These are phyloP conservation scores for Blastobasis adustella DNA, from an alignment of 2,888 invertebrate genomes.

Conservation along the genomic window DNA sequence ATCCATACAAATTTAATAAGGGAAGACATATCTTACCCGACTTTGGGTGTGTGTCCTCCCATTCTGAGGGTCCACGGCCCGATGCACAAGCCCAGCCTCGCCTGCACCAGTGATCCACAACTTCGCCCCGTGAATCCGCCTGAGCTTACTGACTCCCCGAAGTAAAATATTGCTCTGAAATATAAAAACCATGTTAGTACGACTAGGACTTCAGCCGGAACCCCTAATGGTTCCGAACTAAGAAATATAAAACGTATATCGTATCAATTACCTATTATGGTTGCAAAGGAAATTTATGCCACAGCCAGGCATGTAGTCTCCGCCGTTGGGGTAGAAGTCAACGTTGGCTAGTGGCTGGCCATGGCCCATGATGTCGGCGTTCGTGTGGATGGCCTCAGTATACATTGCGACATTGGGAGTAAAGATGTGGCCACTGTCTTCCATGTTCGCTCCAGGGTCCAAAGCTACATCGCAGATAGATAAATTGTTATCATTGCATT, in stretches of 20 bases:
- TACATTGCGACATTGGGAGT: conserved; percentile 25
- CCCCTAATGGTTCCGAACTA: not conserved
- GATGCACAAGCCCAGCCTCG: not conserved
- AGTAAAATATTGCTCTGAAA: not conserved
- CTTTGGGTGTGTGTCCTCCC: not conserved
- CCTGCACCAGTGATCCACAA: not conserved
- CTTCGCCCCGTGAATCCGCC: not conserved
- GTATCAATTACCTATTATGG: conserved; percentile 28
- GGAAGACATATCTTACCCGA: not conserved
- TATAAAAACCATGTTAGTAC: not conserved
- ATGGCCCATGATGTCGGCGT: conserved; percentile 25
- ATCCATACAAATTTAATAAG: too few relatives aligned
- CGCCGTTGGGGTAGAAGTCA: conserved; percentile 43
- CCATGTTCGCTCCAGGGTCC: conserved; percentile 34
- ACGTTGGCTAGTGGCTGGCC: conserved; percentile 19
- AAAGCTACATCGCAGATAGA: conserved; percentile 18
- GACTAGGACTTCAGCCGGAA: not conserved
- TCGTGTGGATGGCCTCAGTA: conserved; percentile 40
- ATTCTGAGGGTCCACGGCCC: not conserved
- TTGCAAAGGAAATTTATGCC: conserved; percentile 24
- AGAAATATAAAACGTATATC: not conserved
- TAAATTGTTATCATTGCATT: too few relatives aligned
- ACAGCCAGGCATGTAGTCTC: conserved; percentile 29
- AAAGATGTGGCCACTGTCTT: conserved; percentile 23
- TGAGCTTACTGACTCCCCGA: not conserved